A percentile compares a stretch with the other conserved stretches of the same genome.
Conservation (phyloP, 2,113 vertebrate genomes). For the Clarias batrachus region DNA sequence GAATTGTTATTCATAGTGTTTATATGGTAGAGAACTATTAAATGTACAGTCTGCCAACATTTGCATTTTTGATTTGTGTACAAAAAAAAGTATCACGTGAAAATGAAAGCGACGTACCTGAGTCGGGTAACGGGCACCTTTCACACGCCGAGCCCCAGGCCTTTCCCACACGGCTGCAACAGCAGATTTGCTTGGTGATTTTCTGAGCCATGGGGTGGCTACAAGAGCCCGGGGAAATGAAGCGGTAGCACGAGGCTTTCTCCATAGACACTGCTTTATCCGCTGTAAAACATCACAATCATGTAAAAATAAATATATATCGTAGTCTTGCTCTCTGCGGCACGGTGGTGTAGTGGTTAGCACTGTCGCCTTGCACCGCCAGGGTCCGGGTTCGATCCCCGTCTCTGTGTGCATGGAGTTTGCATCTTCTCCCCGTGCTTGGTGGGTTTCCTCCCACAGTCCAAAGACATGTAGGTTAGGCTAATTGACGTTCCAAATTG, state of each 20-base stretch:
- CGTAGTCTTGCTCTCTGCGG: background rate
- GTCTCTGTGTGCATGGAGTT: no score
- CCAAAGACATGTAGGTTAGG: no score
- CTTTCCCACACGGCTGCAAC: conserved; percentile 78
- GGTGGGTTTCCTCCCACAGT: no score
- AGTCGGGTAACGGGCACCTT: conserved; percentile 71
- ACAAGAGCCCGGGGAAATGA: conserved; percentile 54
- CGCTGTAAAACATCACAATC: conserved; percentile 66
- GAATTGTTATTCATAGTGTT: background rate
- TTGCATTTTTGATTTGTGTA: conserved; percentile 53
- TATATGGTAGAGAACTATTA: background rate
- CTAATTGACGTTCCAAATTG: no score
- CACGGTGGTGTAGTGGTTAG: no score
- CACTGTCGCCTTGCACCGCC: no score
- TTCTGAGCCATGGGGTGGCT: conserved; percentile 68
- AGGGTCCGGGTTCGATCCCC: no score
- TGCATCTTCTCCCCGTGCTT: no score
- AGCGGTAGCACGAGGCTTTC: conserved; percentile 76
- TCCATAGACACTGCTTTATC: conserved; percentile 88
- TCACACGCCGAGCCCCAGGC: conserved; percentile 73
- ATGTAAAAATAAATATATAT: background rate
- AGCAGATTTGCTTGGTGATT: conserved; percentile 79
- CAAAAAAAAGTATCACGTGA: background rate
- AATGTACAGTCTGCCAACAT: background rate
- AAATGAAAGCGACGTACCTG: conserved; percentile 62